Evolutionary conservation across 1,140 invertebrate species (phyloP), one percentile per base, ranked within the genome.

Genomic region (Zeugodacus cucurbitae): DNA sequence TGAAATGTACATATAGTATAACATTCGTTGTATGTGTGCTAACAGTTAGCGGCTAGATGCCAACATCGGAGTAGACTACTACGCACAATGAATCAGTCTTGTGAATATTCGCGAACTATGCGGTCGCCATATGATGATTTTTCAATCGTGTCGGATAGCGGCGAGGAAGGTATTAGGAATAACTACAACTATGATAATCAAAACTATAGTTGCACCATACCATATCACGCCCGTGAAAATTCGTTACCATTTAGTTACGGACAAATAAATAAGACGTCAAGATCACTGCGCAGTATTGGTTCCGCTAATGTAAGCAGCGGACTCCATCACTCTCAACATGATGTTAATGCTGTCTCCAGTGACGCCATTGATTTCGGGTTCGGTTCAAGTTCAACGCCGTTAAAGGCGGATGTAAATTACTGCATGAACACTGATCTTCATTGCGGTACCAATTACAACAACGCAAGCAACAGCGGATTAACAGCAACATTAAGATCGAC

Each of bases 201-300:
- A 88, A 90, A 86, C 11, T 91, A 89, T 89, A 90, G 88, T 64
- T 89, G 91, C 87, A 89, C 90, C 48, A 96, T 96, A 89, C 96
- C 97, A 10, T 97, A 97, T 94, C 97, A 97, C 94, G 96, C 97
- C 57, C 94, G 96, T 85, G 95, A 96, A 90, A 96, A 96, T 90
- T 96, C 96, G 87, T 94, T 96, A 89, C 97, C 97, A n/a, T 97
- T 97, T 91, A 96, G 96, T 70, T 97, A 97, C 93, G 96, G 96
- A 37, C 88, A 89, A 82, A 93, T 92, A 78, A 91, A 89, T 89
- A 92, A 91, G 89, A 89, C 92, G 29, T 90, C 92, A 37, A 93
- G 92, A 32, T 90, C 90, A 89, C 89, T 93, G 87, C 70, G 88
- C 37, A 78, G 74, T 85, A 26, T 44, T 62, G 14, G 34, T 70